Evolutionary conservation across 1,140 invertebrate species (phyloP).

Genomic region (Aphis craccivora): DNA sequence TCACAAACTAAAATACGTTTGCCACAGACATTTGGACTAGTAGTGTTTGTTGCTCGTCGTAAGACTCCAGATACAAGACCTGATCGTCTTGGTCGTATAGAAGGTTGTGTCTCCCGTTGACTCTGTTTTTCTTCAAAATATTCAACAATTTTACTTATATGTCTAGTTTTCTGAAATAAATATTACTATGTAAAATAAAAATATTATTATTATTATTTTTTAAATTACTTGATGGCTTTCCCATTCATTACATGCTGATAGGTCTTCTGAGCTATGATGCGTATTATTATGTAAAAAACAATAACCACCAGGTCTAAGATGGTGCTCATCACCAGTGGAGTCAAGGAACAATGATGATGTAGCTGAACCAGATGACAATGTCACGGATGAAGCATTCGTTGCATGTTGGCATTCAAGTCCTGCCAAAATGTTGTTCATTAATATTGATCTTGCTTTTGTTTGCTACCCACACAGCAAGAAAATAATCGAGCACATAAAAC

Average conservation of each 20-base stretch:
- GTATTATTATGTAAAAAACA: slow-evolving; percentile 52
- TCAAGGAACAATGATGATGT: slow-evolving; percentile 69
- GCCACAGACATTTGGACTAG: slow-evolving; percentile 49
- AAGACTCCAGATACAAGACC: slow-evolving; percentile 62
- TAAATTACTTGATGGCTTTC: slow-evolving; percentile 75
- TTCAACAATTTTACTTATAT: slow-evolving; percentile 86
- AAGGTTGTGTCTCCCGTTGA: neutral
- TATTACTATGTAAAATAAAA: neutral
- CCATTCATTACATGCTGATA: slow-evolving; percentile 79
- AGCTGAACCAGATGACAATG: slow-evolving; percentile 68
- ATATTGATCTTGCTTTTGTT: slow-evolving; percentile 4
- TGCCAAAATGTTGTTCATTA: slow-evolving; percentile 50
- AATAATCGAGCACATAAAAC: slow-evolving; percentile 17
- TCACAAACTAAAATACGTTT: slow-evolving; percentile 77
- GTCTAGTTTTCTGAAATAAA: slow-evolving; percentile 64
- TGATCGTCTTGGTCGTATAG: slow-evolving; percentile 62
- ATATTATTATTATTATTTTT: neutral
- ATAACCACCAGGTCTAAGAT: slow-evolving; percentile 59
- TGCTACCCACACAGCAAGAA: slow-evolving; percentile 49
- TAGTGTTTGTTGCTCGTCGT: slow-evolving; percentile 45
- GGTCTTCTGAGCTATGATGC: slow-evolving; percentile 78
- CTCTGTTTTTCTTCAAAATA: slow-evolving; percentile 81
- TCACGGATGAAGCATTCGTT: slow-evolving; percentile 64
- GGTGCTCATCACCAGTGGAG: slow-evolving; percentile 60
- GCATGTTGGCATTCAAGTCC: slow-evolving; percentile 55